Conservation (phyloP, 2,113 vertebrate species). For the Erinaceus europaeus region DNA sequence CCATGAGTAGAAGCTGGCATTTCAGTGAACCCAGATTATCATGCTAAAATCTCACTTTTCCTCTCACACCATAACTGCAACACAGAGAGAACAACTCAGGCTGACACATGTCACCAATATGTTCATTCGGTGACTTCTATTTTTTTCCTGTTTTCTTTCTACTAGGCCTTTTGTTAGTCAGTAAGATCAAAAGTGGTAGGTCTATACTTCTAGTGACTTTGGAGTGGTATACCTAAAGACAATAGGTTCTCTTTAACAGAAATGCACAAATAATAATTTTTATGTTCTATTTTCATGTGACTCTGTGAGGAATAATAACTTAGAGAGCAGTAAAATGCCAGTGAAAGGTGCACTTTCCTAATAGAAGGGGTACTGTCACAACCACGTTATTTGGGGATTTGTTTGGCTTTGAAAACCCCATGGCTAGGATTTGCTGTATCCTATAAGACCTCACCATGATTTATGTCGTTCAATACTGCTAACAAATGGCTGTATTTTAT, state of each 20-base stretch:
- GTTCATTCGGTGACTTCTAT: too few relatives aligned
- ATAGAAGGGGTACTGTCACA: too few relatives aligned
- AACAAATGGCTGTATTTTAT: too few relatives aligned
- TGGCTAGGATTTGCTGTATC: too few relatives aligned
- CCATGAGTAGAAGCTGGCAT: not conserved
- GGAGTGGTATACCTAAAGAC: not conserved
- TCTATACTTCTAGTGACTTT: not conserved
- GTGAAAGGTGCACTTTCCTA: too few relatives aligned
- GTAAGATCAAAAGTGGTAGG: not conserved
- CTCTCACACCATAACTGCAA: accelerated
- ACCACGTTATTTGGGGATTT: too few relatives aligned
- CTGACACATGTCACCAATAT: not conserved
- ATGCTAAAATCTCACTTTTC: not conserved
- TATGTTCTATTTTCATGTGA: not conserved
- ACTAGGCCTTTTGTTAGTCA: not conserved
- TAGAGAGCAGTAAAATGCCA: not conserved
- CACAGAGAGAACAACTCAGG: not conserved
- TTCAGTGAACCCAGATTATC: not conserved
- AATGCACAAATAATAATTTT: not conserved
- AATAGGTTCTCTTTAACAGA: not conserved
- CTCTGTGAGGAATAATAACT: not conserved
- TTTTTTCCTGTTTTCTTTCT: too few relatives aligned
- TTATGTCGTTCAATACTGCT: too few relatives aligned
- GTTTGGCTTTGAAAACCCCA: too few relatives aligned
- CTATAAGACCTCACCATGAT: too few relatives aligned